Percentiles rank a stretch among this genome's conserved stretches.
Conservation (phyloP, 2,888 invertebrate species). For the Mesochorus sp. region DNA sequence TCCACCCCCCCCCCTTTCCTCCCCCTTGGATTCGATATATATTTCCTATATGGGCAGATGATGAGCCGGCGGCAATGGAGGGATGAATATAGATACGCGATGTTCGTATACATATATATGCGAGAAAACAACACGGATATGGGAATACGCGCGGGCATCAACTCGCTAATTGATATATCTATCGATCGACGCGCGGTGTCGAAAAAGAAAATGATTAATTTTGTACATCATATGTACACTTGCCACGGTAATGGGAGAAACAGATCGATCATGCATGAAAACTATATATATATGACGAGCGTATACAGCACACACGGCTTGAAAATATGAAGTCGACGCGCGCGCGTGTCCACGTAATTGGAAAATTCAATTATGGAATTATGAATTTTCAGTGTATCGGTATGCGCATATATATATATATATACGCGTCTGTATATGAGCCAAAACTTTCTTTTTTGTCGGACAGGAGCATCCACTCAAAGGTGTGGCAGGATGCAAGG, state of each 20-base stretch:
- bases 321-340: neutral
- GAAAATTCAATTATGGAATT: neutral
- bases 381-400: too few relatives aligned
- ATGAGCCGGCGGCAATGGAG: slow-evolving; percentile 27
- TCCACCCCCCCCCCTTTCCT: neutral
- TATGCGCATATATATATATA: slow-evolving; percentile 3
- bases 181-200: slow-evolving; percentile 40
- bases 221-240: slow-evolving; percentile 28
- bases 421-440: too few relatives aligned
- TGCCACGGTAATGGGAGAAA: slow-evolving; percentile 4
- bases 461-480: too few relatives aligned
- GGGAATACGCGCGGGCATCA: slow-evolving; percentile 6
- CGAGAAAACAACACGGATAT: neutral
- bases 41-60: slow-evolving; percentile 26
- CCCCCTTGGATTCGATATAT: slow-evolving; percentile 9
- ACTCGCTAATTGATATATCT: slow-evolving; percentile 59
- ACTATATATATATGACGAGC: too few relatives aligned
- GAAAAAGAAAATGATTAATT: slow-evolving; percentile 55
- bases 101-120: neutral
- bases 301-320: too few relatives aligned
- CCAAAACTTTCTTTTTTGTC: too few relatives aligned
- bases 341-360: neutral
- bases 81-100: neutral
- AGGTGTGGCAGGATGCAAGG: too few relatives aligned
- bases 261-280: slow-evolving; percentile 25